Base-by-base conservation (phyloP, 53 echinoderm and acorn worm genomes). In the Luidia sarsii region DNA sequence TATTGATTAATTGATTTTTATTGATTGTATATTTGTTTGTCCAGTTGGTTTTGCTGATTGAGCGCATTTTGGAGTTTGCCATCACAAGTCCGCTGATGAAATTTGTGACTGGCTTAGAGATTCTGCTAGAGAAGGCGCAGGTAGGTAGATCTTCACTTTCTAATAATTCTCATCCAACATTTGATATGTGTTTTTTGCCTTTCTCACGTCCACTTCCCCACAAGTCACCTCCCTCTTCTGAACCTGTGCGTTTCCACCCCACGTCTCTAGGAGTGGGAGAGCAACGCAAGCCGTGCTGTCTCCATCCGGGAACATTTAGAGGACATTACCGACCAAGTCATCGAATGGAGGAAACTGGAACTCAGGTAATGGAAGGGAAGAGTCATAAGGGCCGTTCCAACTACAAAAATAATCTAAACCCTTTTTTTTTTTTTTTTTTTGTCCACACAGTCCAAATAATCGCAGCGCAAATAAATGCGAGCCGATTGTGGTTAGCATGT, bases 261-360 rank as follows among this genome's bases (percentile, higher is more conserved):
- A 6, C 30, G 33, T 38, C 7, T 64, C 21, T 39, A 99, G 89
- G 99, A 99, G 46, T 99, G 99, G 99, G 93, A 99, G 65, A 39
- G 81, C 14, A 86, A 91, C 35, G 99, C 99, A 35, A 90, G 90
- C 57, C 86, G 85, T 50, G 80, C 86, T 0, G 99, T 99, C 10
- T 99, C 99, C 0, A 52, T 99, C 6, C 91, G 89, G 54, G 80
- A 72, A 3, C 91, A 99, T 28, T 79, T 99, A 50, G 91, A 91
- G 37, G 71, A 85, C 27, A 73, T 99, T 41, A 92, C 99, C 0
- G 82, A 89, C 53, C 67, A 91, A 23, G 91, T 99, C 46, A 99
- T 99, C 33, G 71, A 89, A 33, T 99, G 93, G 99, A 67, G 99
- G 65, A 97, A 99, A 56, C 85, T 94, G 19, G 99, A 99, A 82